Percentiles rank a stretch among this genome's conserved stretches.
phyloP scores from a whole-genome alignment of 1,140 invertebrate genomes.

The Metaphire vulgaris region DNA sequence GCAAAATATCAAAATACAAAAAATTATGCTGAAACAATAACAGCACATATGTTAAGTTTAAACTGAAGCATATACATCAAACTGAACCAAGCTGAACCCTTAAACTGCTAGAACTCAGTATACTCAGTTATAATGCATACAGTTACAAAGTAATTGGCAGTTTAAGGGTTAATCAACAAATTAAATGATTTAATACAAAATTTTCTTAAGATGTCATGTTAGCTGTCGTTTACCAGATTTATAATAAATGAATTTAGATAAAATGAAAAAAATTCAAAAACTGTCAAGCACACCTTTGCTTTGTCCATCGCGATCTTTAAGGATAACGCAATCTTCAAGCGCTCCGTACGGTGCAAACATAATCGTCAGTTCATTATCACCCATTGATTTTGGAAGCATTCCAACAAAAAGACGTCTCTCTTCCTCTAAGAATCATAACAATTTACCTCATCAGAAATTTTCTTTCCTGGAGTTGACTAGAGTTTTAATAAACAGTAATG shows the following conservation, averaged over 20 bases:
- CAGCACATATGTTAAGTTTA: neutral
- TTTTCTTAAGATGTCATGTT: too few species aligned
- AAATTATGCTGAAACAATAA: neutral
- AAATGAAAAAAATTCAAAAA: too few species aligned
- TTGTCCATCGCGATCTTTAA: constrained; percentile 71
- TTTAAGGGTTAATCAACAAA: neutral
- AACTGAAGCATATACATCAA: neutral
- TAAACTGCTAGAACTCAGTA: neutral
- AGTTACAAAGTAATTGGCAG: too few species aligned
- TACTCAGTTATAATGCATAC: too few species aligned
- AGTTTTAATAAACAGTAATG: too few species aligned
- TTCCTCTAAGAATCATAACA: constrained; percentile 57
- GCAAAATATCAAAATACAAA: neutral
- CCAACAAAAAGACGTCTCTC: constrained; percentile 91
- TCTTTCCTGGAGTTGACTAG: too few species aligned
- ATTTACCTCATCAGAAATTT: too few species aligned
- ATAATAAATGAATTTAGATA: too few species aligned
- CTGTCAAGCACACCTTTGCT: constrained; percentile 40
- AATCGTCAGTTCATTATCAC: constrained; percentile 89
- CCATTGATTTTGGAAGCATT: constrained; percentile 93
- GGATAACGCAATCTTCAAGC: constrained; percentile 96
- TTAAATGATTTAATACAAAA: too few species aligned
- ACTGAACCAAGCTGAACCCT: neutral
- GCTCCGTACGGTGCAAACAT: constrained; percentile 87
- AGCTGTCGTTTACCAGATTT: too few species aligned